phyloP scores from a whole-genome alignment of 2,797 vertebrate species.

The Hafferia zeledoni region DNA sequence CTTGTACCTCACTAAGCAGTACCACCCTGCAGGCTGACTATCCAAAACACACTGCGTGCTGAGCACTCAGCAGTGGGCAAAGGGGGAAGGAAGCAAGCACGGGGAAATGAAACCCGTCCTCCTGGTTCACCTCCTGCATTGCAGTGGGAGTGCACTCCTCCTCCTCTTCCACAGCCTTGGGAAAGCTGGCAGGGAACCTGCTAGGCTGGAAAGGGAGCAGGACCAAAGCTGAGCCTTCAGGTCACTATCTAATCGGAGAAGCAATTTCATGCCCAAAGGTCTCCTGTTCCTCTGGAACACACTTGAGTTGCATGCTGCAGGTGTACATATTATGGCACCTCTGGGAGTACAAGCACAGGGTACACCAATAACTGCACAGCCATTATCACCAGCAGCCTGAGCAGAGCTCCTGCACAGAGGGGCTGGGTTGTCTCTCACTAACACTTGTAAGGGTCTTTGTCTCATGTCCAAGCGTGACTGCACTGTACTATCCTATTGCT shows the following conservation, averaged over 20 bases:
- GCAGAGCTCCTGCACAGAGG: not conserved
- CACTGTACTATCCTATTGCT: not conserved
- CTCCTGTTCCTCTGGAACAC: not conserved
- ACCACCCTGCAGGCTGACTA: not conserved
- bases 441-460: not conserved
- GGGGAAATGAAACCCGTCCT: not conserved
- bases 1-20: not conserved
- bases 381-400: not conserved
- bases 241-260: not conserved
- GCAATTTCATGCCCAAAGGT: not conserved
- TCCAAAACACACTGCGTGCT: not conserved
- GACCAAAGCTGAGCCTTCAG: not conserved
- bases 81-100: not conserved
- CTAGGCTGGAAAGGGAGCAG: not conserved
- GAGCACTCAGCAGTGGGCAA: not conserved
- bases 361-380: not conserved
- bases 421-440: not conserved
- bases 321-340: not conserved
- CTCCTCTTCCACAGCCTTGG: not conserved
- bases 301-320: not conserved
- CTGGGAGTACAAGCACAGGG: not conserved
- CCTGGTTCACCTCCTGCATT: not conserved
- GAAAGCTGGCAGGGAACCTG: not conserved
- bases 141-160: accelerated
- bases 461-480: not conserved